Percentiles rank a stretch among this genome's conserved stretches.
Evolutionary conservation across 2,797 vertebrate species (phyloP).

Genomic region (Yasuhikotakia modesta): DNA sequence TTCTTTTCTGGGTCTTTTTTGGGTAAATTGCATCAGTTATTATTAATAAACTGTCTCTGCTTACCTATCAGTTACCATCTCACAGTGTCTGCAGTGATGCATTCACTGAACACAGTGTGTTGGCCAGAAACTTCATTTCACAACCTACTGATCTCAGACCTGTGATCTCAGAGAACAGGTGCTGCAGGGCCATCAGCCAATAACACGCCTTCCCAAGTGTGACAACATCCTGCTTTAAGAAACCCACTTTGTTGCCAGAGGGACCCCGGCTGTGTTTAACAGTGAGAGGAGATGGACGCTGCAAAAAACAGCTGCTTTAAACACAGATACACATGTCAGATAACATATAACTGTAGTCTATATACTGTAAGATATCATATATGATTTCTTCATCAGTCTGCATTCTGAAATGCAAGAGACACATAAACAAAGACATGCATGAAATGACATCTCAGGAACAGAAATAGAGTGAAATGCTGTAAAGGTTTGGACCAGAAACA

Average conservation of each 20-base stretch:
- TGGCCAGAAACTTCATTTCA: slow-evolving; percentile 74
- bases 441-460: slow-evolving; percentile 18
- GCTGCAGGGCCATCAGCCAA: slow-evolving; percentile 64
- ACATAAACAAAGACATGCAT: slow-evolving; percentile 1
- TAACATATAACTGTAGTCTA: too few relatives aligned
- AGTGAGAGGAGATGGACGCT: not conserved
- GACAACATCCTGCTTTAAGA: slow-evolving; percentile 39
- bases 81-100: not conserved
- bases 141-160: slow-evolving; percentile 76
- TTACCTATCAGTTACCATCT: not conserved
- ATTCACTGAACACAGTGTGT: slow-evolving; percentile 56
- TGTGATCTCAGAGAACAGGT: slow-evolving; percentile 70
- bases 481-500: not conserved
- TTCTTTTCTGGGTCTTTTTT: too few relatives aligned
- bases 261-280: slow-evolving; percentile 9
- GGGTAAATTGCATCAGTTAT: too few relatives aligned
- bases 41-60: too few relatives aligned
- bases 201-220: slow-evolving; percentile 49
- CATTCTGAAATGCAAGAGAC: not conserved
- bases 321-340: not conserved
- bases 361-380: too few relatives aligned
- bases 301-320: not conserved
- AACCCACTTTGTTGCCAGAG: slow-evolving; percentile 1
- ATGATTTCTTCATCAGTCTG: too few relatives aligned
- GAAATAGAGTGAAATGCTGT: not conserved